phyloP scores from a whole-genome alignment of 2,888 invertebrate genomes.

The Odontocerum albicorne region DNA sequence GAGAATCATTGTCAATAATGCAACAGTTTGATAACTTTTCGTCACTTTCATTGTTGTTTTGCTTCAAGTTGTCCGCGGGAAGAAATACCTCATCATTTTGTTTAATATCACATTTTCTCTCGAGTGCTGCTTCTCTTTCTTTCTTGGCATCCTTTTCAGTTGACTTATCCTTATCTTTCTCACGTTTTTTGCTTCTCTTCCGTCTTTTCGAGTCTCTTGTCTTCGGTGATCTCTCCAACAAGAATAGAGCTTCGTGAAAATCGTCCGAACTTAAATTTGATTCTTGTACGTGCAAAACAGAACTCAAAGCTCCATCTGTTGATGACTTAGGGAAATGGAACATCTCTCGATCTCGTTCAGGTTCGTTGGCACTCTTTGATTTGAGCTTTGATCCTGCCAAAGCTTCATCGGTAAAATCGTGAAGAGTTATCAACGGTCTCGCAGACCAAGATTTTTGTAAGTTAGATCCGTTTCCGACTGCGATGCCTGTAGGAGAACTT shows the following conservation, averaged over 20 bases:
- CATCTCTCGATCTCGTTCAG: constrained; percentile 55
- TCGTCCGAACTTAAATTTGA: constrained; percentile 59
- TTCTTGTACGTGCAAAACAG: constrained; percentile 59
- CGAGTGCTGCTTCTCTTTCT: constrained; percentile 14
- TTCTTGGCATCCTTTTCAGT: constrained; percentile 45
- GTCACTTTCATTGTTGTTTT: constrained; percentile 14
- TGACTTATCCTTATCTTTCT: constrained; percentile 40
- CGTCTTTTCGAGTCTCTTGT: constrained; percentile 51
- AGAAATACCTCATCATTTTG: constrained; percentile 6
- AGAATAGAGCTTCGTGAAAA: constrained; percentile 59
- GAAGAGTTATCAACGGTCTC: constrained; percentile 24
- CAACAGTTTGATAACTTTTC: constrained; percentile 18
- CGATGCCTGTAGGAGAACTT: constrained; percentile 26
- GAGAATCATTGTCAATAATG: constrained; percentile 30
- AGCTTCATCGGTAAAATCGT: constrained; percentile 28
- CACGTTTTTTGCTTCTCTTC: constrained; percentile 52
- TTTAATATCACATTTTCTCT: constrained; percentile 19
- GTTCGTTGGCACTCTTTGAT: constrained; percentile 54
- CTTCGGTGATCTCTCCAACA: constrained; percentile 56
- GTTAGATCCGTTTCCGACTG: constrained; percentile 4
- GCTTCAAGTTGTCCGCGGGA: constrained; percentile 23
- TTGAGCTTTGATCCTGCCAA: constrained; percentile 24
- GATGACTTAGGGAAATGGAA: constrained; percentile 59
- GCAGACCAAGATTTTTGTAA: constrained; percentile 35
- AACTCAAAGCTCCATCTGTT: constrained; percentile 60